Evolutionary conservation across 2,888 invertebrate species (phyloP), one percentile per base, ranked within the genome.

Genomic region (Scelioninae gen. 1): DNA sequence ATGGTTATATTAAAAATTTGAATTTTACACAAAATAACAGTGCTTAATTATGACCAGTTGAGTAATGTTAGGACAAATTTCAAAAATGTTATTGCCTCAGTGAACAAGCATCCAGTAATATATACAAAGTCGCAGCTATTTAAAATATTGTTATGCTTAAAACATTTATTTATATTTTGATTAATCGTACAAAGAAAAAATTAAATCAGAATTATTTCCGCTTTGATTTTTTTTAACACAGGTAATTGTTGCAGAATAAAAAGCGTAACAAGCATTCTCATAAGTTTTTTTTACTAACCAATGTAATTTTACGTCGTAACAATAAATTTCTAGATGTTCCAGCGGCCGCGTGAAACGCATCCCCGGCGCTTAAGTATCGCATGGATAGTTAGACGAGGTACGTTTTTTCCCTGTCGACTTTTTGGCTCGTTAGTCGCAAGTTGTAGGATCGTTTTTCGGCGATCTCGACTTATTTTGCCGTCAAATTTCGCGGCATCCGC

Each of bases 361-460:
- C 31, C 43, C 23, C 58, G 7, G 32, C 29, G 60, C 38, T 47
- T 63, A 71, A 69, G 65, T 63, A 40, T 66, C 66, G 78, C 65
- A 65, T 31, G 71, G 71, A 78, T 63, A 63, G 72, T 79, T 79
- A 79, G 72, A 58, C 43, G 51, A 23, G 51, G 23, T 51, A 23
- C 8, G 53, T 13, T 75, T 62, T 79, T 79, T 66, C 49, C 5
- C 4, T 23, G 15, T 13, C 56, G 56, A 43, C 72, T 79, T 79
- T 79, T 79, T 72, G 66, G 72, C 79, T 79, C 79, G 79, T 79
- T 79, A 79, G 79, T 72, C 79, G 71, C 53, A 60, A 79, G 72
- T 79, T 53, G 79, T 51, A 16, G 56, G 45, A 55, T 15, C 56
- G 79, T 72, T 79, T 72, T 79, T 79, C 65, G 56, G 55, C 71